These are phyloP conservation scores for Manis pentadactyla DNA, from an alignment of 2,797 vertebrate genomes.

Conservation along the genomic window DNA sequence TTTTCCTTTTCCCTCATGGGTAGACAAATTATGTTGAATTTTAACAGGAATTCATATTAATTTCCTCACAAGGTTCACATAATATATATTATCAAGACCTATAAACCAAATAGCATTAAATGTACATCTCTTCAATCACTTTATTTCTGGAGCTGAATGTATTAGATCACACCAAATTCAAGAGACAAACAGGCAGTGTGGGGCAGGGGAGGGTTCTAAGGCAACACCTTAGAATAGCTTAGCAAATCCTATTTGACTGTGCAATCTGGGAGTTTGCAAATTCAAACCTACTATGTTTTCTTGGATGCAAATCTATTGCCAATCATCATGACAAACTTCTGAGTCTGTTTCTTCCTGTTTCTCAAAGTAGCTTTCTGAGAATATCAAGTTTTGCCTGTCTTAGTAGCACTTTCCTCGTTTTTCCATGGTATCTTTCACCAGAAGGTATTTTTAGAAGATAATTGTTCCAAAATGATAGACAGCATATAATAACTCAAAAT, in stretches of 20 bases:
- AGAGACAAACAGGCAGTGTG: background rate
- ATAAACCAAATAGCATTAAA: background rate
- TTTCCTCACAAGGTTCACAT: slow-evolving; percentile 8
- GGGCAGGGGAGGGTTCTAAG: background rate
- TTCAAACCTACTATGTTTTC: slow-evolving; percentile 20
- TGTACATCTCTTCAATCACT: background rate
- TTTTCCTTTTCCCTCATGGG: background rate
- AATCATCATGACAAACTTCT: background rate
- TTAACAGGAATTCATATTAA: slow-evolving; percentile 3
- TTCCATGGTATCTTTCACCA: background rate
- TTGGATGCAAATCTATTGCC: background rate
- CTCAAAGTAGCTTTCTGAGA: slow-evolving; percentile 27
- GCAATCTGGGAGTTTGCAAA: background rate
- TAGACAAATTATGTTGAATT: background rate
- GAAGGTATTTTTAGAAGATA: background rate
- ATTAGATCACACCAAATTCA: background rate
- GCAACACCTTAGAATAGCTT: background rate
- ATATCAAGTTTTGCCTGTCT: background rate
- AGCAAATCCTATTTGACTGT: background rate
- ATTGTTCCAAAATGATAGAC: background rate
- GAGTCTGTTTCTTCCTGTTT: background rate
- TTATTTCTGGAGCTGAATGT: background rate
- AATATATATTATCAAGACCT: background rate
- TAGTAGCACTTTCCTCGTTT: background rate
- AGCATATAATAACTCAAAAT: slow-evolving; percentile 3